A percentile compares a stretch with the other conserved stretches of the same genome.
These are phyloP conservation scores for Campodea augens DNA, from an alignment of 1,140 invertebrate genomes.

Conservation along the genomic window DNA sequence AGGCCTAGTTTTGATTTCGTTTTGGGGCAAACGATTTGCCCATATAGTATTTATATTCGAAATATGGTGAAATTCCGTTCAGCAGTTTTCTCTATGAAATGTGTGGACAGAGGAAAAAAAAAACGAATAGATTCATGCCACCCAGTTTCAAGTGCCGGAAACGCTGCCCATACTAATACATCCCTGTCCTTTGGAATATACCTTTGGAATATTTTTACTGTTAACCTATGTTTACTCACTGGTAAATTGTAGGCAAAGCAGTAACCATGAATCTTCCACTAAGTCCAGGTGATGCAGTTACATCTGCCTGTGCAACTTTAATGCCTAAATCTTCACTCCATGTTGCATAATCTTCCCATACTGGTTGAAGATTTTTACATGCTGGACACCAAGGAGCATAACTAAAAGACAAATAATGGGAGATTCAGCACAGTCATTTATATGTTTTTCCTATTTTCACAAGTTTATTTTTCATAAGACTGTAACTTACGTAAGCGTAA, in stretches of 20 bases:
- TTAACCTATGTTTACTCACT: too few relatives aligned
- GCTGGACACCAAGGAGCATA: conserved; percentile 99
- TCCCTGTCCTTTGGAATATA: too few relatives aligned
- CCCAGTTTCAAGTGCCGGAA: too few relatives aligned
- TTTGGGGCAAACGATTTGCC: too few relatives aligned
- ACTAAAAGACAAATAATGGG: conserved; percentile 32
- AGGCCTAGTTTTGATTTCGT: too few relatives aligned
- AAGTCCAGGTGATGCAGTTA: conserved; percentile 75
- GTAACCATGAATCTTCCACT: conserved; percentile 97
- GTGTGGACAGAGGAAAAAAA: too few relatives aligned
- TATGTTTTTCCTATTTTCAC: conserved; percentile 1
- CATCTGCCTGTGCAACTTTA: conserved; percentile 77
- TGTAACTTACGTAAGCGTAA: conserved; percentile 6
- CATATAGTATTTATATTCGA: too few relatives aligned
- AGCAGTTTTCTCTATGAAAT: too few relatives aligned
- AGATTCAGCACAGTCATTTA: background rate
- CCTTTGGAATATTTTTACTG: too few relatives aligned
- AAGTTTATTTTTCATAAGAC: background rate
- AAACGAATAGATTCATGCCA: too few relatives aligned
- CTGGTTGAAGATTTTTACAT: conserved; percentile 70
- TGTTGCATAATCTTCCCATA: conserved; percentile 74
- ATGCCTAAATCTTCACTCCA: conserved; percentile 59
- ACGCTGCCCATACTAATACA: too few relatives aligned
- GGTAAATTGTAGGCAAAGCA: conserved; percentile 94
- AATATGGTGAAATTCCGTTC: too few relatives aligned